Conservation (phyloP, 2,797 vertebrate species). For the Petrocephalus schoutedeni region DNA sequence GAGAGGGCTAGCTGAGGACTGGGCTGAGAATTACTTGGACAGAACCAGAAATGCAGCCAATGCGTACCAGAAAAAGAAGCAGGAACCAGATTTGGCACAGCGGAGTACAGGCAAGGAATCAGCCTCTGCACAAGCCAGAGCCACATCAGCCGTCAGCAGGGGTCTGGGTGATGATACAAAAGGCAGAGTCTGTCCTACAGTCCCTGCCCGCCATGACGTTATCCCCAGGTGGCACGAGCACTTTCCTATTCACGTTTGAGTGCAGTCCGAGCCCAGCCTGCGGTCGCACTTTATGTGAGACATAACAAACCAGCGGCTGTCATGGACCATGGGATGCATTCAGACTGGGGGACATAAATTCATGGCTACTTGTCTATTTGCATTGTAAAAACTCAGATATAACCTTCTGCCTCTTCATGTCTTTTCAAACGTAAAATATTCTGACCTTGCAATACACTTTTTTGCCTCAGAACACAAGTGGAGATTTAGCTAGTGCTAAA, state of each 20-base stretch:
- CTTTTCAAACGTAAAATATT: not conserved
- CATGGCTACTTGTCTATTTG: not conserved
- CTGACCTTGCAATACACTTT: not conserved
- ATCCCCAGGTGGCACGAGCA: not conserved
- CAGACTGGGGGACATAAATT: not conserved
- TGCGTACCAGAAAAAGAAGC: not conserved
- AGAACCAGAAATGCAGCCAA: not conserved
- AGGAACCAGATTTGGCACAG: not conserved
- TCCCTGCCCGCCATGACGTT: not conserved
- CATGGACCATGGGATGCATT: not conserved
- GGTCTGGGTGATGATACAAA: not conserved
- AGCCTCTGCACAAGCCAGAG: not conserved
- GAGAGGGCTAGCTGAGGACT: not conserved
- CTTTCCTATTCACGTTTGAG: not conserved
- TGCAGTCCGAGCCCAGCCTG: not conserved
- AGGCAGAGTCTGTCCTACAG: not conserved
- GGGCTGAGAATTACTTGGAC: not conserved
- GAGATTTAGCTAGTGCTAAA: not conserved
- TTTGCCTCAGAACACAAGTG: not conserved
- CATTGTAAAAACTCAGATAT: not conserved
- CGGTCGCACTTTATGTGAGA: not conserved
- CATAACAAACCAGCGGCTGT: not conserved
- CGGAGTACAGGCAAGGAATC: not conserved
- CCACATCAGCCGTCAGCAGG: not conserved
- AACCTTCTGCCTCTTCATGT: not conserved